Evolutionary conservation across 1,140 invertebrate species (phyloP), one percentile per base, ranked within the genome.

Genomic region (Brachystomella parvula): DNA sequence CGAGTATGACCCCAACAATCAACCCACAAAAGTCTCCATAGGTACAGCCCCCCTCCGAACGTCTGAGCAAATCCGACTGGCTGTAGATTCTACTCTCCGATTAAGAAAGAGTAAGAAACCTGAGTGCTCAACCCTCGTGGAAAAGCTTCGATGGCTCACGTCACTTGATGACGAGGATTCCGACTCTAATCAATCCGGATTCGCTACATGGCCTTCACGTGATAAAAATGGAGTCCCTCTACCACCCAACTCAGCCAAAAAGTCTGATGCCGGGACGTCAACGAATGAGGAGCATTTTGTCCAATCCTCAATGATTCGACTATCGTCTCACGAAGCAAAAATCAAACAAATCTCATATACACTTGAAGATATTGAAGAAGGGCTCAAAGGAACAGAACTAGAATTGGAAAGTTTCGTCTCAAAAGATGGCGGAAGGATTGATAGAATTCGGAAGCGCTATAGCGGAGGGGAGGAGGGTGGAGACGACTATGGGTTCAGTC

Each of bases 111-210:
- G 67, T 21, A 69, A 71, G 31, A 71, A 73, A 32, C 67, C 64
- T 24, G 72, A 73, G 58, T 73, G 72, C 63, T 71, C 69, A 0
- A 69, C 69, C 9, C 63, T 73, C 19, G 72, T 73, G 30, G 72
- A 73, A 56, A 73, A 73, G 65, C 49, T 73, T 15, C 59, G 72
- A 35, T 73, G 72, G 72, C 69, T 73, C 39, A 73, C 72, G 2
- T 69, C 67, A 24, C 61, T 73, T 9, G 72, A 73, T 30, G 71
- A 69, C 35, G 65, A 66, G 6, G 67, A 72, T 24, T 63, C 57
- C n/a, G 63, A 68, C 44, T 67, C 63, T 2, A 67, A 65, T 59
- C 53, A 57, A 59, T 70, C 69, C 21, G 72, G 69, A 26, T 73
- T 71, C 61, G 69, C 72, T 1, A 73, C 72, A 3, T 73, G 72